Evolutionary conservation across 1,140 invertebrate species (phyloP).

Genomic region (Xylocopa sonorina): DNA sequence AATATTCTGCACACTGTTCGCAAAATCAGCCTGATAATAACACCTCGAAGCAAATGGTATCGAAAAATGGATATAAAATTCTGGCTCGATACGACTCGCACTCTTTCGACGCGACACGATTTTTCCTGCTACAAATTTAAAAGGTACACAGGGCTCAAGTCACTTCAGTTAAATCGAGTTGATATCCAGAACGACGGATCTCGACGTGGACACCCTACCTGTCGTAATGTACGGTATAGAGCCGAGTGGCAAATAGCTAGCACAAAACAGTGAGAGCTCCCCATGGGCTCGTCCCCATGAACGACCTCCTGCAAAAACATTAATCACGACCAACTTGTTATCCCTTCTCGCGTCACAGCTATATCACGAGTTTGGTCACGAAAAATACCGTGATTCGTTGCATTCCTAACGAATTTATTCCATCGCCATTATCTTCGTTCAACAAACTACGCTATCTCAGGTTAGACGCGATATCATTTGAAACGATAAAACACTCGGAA

Average conservation of each 20-base stretch:
- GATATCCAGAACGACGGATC: slow-evolving; percentile 32
- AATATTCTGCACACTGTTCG: too few species aligned
- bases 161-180: slow-evolving; percentile 19
- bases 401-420: neutral
- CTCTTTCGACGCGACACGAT: neutral
- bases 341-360: slow-evolving; percentile 67
- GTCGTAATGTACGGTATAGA: slow-evolving; percentile 60
- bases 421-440: too few species aligned
- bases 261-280: slow-evolving; percentile 70
- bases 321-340: slow-evolving; percentile 76
- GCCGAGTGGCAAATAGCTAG: slow-evolving; percentile 65
- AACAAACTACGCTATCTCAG: too few species aligned
- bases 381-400: slow-evolving; percentile 46
- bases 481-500: neutral
- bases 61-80: too few species aligned
- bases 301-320: slow-evolving; percentile 74
- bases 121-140: neutral
- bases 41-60: too few species aligned
- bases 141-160: slow-evolving; percentile 6
- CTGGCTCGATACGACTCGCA: too few species aligned
- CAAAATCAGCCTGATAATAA: too few species aligned
- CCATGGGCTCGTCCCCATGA: slow-evolving; percentile 69
- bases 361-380: slow-evolving; percentile 70
- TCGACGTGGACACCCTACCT: slow-evolving; percentile 24
- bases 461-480: too few species aligned